Conservation (phyloP, 1,140 invertebrate genomes). For the Xylocopa sonorina region DNA sequence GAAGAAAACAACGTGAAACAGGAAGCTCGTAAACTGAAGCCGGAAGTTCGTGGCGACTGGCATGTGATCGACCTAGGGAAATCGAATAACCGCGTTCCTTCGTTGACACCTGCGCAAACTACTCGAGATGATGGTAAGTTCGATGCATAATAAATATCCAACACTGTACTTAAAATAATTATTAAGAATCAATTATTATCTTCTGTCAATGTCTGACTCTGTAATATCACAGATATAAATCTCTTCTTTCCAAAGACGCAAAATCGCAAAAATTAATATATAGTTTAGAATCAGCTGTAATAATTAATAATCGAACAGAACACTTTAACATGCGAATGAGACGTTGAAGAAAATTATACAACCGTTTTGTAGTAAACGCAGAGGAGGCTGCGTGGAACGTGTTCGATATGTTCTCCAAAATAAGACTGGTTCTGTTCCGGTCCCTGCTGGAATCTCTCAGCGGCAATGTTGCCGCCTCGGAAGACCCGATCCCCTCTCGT, state of each 20-base stretch:
- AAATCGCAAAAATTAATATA: too few species aligned
- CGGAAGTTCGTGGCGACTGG: slow-evolving; percentile 15
- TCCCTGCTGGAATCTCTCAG: slow-evolving; percentile 61
- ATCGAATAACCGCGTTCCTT: neutral
- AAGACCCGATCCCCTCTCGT: neutral
- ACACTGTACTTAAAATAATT: too few species aligned
- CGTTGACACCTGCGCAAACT: neutral
- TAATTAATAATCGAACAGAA: too few species aligned
- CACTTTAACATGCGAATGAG: neutral
- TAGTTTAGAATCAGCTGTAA: too few species aligned
- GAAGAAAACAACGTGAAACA: slow-evolving; percentile 28
- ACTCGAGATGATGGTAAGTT: slow-evolving; percentile 10
- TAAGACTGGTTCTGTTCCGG: slow-evolving; percentile 64
- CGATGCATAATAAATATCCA: too few species aligned
- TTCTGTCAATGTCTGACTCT: too few species aligned
- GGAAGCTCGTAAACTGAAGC: slow-evolving; percentile 22
- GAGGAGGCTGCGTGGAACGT: slow-evolving; percentile 58
- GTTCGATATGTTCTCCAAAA: slow-evolving; percentile 64
- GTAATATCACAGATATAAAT: too few species aligned
- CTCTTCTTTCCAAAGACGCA: too few species aligned
- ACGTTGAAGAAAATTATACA: neutral
- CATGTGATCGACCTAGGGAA: slow-evolving; percentile 30
- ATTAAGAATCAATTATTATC: too few species aligned
- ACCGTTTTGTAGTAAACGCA: neutral
- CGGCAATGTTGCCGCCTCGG: neutral